These are phyloP conservation scores for Volucella zonaria DNA, from an alignment of 2,888 invertebrate genomes.

Conservation along the genomic window DNA sequence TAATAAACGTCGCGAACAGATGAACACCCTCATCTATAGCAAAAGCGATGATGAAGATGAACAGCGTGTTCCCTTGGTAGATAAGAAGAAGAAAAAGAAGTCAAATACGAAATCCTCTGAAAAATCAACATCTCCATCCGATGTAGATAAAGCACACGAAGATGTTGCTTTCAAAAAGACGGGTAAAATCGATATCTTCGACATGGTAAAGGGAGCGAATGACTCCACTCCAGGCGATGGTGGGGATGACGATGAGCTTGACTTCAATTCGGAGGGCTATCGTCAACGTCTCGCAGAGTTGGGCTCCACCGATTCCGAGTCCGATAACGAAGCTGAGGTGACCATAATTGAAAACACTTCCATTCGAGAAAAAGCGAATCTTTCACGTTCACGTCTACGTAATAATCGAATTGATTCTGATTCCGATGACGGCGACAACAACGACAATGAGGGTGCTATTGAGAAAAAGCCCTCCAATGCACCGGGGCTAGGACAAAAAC, in stretches of 20 bases:
- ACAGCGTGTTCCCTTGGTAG: slow-evolving; percentile 74
- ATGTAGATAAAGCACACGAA: slow-evolving; percentile 58
- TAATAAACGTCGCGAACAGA: slow-evolving; percentile 78
- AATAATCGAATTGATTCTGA: slow-evolving; percentile 82
- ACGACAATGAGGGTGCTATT: background rate
- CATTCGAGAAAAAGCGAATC: slow-evolving; percentile 71
- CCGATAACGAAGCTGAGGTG: slow-evolving; percentile 72
- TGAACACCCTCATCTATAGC: slow-evolving; percentile 80
- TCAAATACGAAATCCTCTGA: slow-evolving; percentile 11
- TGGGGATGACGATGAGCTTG: slow-evolving; percentile 77
- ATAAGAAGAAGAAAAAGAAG: slow-evolving; percentile 32
- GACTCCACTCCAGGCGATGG: slow-evolving; percentile 73
- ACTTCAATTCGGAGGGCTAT: slow-evolving; percentile 82
- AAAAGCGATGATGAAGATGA: slow-evolving; percentile 81
- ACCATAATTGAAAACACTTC: slow-evolving; percentile 75
- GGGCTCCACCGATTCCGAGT: slow-evolving; percentile 76
- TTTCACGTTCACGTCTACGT: slow-evolving; percentile 78
- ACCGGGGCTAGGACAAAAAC: slow-evolving; percentile 32
- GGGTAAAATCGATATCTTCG: slow-evolving; percentile 77
- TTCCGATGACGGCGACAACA: slow-evolving; percentile 76
- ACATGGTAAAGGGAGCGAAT: slow-evolving; percentile 77
- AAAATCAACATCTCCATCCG: background rate
- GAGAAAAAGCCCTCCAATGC: background rate
- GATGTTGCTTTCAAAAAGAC: slow-evolving; percentile 78
- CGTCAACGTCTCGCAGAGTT: slow-evolving; percentile 80